phyloP scores from a whole-genome alignment of 2,797 vertebrate species.

The Acipenser oxyrinchus region DNA sequence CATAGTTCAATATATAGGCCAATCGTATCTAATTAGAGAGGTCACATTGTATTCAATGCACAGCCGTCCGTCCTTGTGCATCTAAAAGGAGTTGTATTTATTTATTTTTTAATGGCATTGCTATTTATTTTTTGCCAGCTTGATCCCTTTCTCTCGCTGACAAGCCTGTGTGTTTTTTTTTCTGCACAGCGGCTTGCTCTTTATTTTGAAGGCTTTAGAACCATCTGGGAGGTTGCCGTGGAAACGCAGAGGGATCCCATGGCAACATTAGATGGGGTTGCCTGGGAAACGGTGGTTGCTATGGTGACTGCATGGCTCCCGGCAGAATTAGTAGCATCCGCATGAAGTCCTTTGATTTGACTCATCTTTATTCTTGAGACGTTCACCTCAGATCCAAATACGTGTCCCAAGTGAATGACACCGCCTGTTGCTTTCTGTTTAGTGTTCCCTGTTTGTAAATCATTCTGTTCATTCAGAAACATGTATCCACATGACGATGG shows the following conservation, averaged over 20 bases:
- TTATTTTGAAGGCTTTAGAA: constrained; percentile 60
- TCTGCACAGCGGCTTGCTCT: constrained; percentile 25
- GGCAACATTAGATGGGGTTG: constrained; percentile 83
- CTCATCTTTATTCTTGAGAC: constrained; percentile 29
- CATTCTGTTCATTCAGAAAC: no score
- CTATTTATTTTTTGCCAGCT: neutral
- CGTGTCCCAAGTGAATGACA: constrained; percentile 22
- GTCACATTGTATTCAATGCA: no score
- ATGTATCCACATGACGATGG: no score
- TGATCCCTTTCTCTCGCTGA: neutral
- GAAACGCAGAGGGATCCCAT: constrained; percentile 70
- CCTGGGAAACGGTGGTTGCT: constrained; percentile 86
- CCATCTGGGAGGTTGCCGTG: constrained; percentile 75
- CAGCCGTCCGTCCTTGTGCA: neutral
- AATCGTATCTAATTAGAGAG: no score
- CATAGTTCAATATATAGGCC: no score
- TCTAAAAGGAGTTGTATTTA: no score
- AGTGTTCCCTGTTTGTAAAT: neutral
- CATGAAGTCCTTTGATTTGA: constrained; percentile 58
- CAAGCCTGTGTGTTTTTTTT: no score
- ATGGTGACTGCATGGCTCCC: constrained; percentile 88
- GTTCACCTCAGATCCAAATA: constrained; percentile 13
- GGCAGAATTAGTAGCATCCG: constrained; percentile 72
- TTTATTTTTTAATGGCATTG: neutral
- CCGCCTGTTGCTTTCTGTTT: neutral